Conservation (phyloP, 2,888 invertebrate genomes). For the Stenotaenia linearis region DNA sequence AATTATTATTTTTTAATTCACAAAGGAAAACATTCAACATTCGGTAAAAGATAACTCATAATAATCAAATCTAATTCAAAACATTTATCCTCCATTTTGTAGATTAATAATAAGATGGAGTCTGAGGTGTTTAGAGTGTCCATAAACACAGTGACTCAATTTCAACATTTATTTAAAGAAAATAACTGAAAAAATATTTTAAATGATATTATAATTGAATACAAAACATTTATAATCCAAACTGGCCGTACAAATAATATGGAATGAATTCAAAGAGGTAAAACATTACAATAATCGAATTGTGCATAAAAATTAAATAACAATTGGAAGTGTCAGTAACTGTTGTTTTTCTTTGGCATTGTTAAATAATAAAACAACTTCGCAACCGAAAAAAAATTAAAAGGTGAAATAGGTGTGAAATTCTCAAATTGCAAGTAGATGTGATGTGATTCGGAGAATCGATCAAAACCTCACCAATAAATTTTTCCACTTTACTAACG, state of each 20-base stretch:
- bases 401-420: neutral
- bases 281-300: neutral
- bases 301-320: neutral
- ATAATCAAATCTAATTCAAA: neutral
- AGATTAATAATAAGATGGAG: neutral
- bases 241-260: neutral
- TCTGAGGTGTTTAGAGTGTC: conserved; percentile 6
- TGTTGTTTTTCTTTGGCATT: neutral
- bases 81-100: conserved; percentile 5
- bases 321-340: neutral
- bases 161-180: neutral
- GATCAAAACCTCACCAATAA: neutral
- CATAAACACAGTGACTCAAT: conserved; percentile 3
- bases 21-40: conserved; percentile 20
- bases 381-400: neutral
- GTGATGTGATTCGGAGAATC: neutral
- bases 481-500: neutral
- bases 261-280: neutral
- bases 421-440: neutral
- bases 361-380: neutral
- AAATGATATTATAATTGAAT: neutral
- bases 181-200: neutral
- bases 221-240: neutral
- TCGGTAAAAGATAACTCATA: neutral
- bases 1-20: conserved; percentile 24